Conservation (phyloP, 2,797 vertebrate species). For the Sarcophilus harrisii region DNA sequence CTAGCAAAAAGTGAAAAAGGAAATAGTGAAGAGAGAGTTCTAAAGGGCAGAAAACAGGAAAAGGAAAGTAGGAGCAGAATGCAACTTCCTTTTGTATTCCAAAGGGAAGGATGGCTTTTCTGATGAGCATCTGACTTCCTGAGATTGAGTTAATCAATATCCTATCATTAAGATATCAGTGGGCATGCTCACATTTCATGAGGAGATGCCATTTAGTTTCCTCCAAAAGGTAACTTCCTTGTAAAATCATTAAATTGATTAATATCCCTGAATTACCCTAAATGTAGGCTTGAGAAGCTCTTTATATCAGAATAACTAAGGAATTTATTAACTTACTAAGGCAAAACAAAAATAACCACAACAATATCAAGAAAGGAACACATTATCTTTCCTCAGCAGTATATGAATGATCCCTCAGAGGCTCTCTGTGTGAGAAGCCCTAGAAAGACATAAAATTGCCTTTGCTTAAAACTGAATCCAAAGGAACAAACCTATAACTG, state of each 20-base stretch:
- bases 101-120: no score
- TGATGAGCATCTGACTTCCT: not conserved
- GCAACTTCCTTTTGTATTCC: no score
- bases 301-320: not conserved
- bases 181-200: not conserved
- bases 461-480: not conserved
- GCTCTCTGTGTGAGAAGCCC: not conserved
- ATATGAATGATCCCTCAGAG: not conserved
- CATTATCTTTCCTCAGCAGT: not conserved
- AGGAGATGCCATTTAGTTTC: not conserved
- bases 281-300: not conserved
- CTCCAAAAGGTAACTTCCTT: not conserved
- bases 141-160: not conserved
- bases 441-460: not conserved
- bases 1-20: no score
- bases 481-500: not conserved
- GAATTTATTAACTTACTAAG: not conserved
- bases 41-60: no score
- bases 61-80: no score
- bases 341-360: not conserved
- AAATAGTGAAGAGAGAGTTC: no score
- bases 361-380: not conserved
- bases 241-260: not conserved
- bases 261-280: not conserved
- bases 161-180: not conserved